phyloP scores from a whole-genome alignment of 2,888 invertebrate genomes.

The Perizoma flavofasciatum region DNA sequence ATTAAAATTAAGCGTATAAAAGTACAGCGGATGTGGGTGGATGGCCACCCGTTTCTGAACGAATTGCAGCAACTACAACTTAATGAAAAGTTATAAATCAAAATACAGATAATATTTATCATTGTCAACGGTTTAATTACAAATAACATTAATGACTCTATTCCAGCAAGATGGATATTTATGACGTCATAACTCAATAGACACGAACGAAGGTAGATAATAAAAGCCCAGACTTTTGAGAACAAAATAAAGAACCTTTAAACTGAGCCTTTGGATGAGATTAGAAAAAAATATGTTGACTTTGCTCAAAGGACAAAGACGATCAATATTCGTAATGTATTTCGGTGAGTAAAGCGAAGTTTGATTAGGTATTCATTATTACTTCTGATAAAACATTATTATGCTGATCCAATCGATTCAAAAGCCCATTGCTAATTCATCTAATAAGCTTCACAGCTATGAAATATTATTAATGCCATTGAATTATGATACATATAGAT shows the following conservation, averaged over 20 bases:
- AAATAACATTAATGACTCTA: conserved; percentile 44
- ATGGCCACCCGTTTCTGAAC: conserved; percentile 4
- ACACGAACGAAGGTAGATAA: conserved; percentile 11
- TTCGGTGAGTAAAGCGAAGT: background rate
- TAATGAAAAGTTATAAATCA: conserved; percentile 33
- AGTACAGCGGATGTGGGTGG: conserved; percentile 8
- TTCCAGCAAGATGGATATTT: conserved; percentile 44
- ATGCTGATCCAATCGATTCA: conserved; percentile 1
- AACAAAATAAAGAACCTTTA: conserved; percentile 13
- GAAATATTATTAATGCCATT: too few species aligned
- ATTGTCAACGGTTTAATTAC: conserved; percentile 49
- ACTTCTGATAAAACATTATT: background rate
- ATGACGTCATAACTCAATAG: conserved; percentile 46
- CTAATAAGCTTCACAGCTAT: too few species aligned
- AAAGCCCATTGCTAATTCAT: background rate
- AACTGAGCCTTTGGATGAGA: background rate
- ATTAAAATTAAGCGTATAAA: background rate
- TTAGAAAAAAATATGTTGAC: conserved; percentile 1
- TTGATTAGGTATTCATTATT: background rate
- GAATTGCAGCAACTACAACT: conserved; percentile 14
- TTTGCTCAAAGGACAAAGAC: conserved; percentile 6
- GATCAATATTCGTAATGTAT: background rate
- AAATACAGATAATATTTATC: conserved; percentile 33
- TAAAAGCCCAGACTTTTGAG: conserved; percentile 13
- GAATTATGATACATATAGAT: too few species aligned